These are phyloP conservation scores for Stichopus chloronotus DNA, from an alignment of 35 echinoderm and acorn worm species.

Conservation along the genomic window DNA sequence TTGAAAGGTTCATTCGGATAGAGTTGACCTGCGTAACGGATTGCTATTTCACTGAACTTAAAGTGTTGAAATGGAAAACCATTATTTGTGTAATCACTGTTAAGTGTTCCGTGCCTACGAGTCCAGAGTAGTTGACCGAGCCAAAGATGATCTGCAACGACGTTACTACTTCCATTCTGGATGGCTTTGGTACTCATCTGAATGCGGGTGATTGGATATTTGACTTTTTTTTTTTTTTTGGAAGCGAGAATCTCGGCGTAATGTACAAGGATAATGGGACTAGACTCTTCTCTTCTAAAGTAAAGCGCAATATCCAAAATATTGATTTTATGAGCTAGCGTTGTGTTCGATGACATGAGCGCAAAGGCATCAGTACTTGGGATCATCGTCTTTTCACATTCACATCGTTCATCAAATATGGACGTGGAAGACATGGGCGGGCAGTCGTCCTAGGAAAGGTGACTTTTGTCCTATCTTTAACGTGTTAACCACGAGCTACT, in stretches of 20 bases:
- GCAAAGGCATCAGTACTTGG: no score
- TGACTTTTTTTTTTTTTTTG: not conserved
- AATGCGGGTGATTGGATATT: not conserved
- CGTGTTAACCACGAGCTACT: no score
- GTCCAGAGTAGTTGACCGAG: conserved; percentile 47
- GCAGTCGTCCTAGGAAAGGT: no score
- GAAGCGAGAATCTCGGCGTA: not conserved
- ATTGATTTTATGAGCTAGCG: conserved; percentile 34
- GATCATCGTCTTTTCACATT: no score
- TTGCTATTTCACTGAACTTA: no score
- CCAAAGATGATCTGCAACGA: conserved; percentile 16
- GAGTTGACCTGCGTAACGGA: no score
- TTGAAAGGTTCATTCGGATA: no score
- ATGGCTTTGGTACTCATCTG: conserved; percentile 15
- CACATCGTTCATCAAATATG: no score
- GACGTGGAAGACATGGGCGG: no score
- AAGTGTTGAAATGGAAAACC: conserved; percentile 48
- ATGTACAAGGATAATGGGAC: not conserved
- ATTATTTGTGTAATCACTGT: conserved; percentile 47
- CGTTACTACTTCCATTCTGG: not conserved
- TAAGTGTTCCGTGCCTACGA: conserved; percentile 51
- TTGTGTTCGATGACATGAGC: no score
- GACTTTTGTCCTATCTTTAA: no score
- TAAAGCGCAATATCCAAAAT: conserved; percentile 17
- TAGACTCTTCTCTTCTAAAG: not conserved